Conservation (phyloP, 2,113 vertebrate genomes). For the Hippopotamus amphibius region DNA sequence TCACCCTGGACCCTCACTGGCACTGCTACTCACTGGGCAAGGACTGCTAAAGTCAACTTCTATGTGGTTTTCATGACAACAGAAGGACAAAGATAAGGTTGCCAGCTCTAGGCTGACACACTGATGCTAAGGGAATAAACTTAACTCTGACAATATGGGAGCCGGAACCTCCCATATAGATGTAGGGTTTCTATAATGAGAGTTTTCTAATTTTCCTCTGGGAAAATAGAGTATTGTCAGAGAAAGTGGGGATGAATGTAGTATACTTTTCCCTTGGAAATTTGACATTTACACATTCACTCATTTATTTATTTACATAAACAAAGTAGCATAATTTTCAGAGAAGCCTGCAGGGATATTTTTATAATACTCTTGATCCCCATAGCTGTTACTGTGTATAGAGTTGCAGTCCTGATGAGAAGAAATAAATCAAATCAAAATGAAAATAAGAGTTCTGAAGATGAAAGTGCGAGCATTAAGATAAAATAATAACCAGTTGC, state of each 20-base stretch:
- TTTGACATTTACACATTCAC: not conserved
- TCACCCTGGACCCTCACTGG: not conserved
- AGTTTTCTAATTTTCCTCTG: slow-evolving; percentile 43
- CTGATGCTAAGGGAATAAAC: not conserved
- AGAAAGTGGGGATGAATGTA: not conserved
- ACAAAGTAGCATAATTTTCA: not conserved
- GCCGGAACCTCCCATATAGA: not conserved
- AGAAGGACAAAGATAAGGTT: not conserved
- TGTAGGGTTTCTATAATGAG: not conserved
- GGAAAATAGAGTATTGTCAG: slow-evolving; percentile 30
- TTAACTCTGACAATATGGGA: not conserved
- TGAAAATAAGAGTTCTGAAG: not conserved
- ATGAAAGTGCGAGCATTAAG: not conserved
- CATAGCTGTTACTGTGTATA: not conserved
- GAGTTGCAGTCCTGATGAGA: not conserved
- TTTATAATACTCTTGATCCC: not conserved
- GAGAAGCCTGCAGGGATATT: not conserved
- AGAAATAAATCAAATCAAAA: not conserved
- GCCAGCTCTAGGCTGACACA: not conserved
- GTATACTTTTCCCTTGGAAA: not conserved
- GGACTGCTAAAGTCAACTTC: not conserved
- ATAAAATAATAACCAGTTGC: not conserved
- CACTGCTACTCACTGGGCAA: not conserved
- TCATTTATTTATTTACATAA: not conserved
- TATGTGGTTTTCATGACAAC: not conserved